phyloP scores from a whole-genome alignment of 1,140 invertebrate species.

The Branchinecta lynchi region DNA sequence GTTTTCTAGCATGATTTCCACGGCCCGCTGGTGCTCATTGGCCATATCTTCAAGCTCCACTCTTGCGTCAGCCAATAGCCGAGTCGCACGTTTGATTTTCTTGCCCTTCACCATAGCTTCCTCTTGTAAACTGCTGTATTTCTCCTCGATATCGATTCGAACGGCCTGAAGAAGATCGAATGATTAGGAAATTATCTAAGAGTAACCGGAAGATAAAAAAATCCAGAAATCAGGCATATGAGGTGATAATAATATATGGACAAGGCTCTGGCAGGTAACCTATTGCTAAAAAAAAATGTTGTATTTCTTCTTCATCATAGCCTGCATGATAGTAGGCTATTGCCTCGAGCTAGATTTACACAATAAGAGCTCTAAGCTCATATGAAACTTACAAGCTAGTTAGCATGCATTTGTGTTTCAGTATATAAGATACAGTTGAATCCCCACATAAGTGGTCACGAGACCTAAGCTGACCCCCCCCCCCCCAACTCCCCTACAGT shows the following conservation, averaged over 20 bases:
- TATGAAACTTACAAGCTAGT: too few relatives aligned
- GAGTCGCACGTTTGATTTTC: slow-evolving; percentile 76
- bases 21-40: slow-evolving; percentile 87
- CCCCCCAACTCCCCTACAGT: too few relatives aligned
- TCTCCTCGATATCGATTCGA: slow-evolving; percentile 86
- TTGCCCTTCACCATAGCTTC: slow-evolving; percentile 80
- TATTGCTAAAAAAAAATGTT: not conserved
- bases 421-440: too few relatives aligned
- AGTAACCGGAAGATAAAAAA: slow-evolving; percentile 7
- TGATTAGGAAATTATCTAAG: slow-evolving; percentile 11
- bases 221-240: slow-evolving; percentile 12
- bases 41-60: slow-evolving; percentile 74
- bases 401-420: too few relatives aligned
- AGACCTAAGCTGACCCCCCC: too few relatives aligned
- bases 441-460: too few relatives aligned
- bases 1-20: slow-evolving; percentile 85
- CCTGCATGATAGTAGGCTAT: too few relatives aligned
- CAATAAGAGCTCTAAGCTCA: too few relatives aligned
- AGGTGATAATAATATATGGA: not conserved
- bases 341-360: too few relatives aligned
- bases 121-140: slow-evolving; percentile 84
- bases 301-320: too few relatives aligned
- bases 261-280: not conserved
- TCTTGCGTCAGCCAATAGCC: slow-evolving; percentile 61
- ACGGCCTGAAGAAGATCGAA: slow-evolving; percentile 46